Base-by-base conservation (phyloP, 2,888 invertebrate species). In the Listrodromus nycthemerus region DNA sequence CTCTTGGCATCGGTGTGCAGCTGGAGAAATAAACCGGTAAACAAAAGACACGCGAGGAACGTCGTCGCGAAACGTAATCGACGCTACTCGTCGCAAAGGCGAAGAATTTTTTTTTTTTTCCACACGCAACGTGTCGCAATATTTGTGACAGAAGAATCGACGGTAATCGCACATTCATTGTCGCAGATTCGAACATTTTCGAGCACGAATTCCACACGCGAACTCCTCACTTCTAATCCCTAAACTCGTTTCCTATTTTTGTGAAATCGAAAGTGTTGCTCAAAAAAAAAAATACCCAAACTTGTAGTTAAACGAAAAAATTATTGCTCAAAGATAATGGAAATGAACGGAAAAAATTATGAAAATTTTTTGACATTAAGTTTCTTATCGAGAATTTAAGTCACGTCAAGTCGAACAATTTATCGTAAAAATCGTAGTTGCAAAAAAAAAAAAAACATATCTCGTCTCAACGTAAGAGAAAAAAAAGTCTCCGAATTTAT, bases 1-100 rank as follows among this genome's bases (percentile, higher is more conserved):
- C 45, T 6, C 27, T 71, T 71, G 66, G 66, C 58, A 66, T 71
- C 74, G 65, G 33, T 30, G 27, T 16, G 24, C 58, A 82, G 50
- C 48, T 73, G 63, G 81, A 83, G 65, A 81, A 67, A 81, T 78
- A 81, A 83, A 81, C 75, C 75, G 81, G 81, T 77, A 78, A 81
- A 85, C 81, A 83, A 83, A 70, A 82, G 80, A 55, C 45, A 66
- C 55, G 58, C 77, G 63, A 27, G 67, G 80, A 63, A 74, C 65
- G 84, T 80, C 61, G 61, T 41, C 19, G 70, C 63, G 84, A 86
- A 86, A 85, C 69, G 78, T 76, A 86, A 86, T 86, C 71, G 61
- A 16, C 74, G 41, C 48, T 10, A 30, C 4, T 5, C 67, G 61
- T 37, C 10, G 48, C 19, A 48, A 50, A 21, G 33, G 30, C 52